Conservation (phyloP, 1,140 invertebrate species). For the Trichoplusia ni region DNA sequence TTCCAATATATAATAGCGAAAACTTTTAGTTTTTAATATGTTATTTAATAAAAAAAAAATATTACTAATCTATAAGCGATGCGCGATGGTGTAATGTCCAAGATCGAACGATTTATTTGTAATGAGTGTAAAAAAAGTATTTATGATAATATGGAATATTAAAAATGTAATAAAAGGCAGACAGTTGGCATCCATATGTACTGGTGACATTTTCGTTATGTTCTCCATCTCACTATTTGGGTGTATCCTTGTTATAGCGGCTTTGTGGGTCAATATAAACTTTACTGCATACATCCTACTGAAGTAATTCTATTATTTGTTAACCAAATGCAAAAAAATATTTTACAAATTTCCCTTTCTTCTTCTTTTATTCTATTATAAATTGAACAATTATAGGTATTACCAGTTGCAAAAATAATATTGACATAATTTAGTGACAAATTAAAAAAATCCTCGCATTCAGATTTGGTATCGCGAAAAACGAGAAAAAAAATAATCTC, state of each 20-base stretch:
- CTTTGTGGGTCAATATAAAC: constrained; percentile 6
- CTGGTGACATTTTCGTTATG: constrained; percentile 34
- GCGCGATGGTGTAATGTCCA: constrained; percentile 32
- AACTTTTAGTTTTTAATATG: constrained; percentile 52
- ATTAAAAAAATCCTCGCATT: no score
- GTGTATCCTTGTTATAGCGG: constrained; percentile 15
- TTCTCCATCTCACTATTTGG: constrained; percentile 33
- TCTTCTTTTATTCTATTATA: no score
- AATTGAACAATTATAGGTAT: no score
- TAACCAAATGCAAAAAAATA: no score
- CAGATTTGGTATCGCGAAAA: no score
- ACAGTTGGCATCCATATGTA: constrained; percentile 43
- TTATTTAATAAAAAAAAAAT: constrained; percentile 47
- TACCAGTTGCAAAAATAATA: no score
- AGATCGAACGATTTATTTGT: constrained; percentile 42
- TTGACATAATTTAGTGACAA: no score
- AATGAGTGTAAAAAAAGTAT: constrained; percentile 46
- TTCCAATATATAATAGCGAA: constrained; percentile 56
- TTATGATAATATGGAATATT: constrained; percentile 43
- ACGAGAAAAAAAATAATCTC: no score
- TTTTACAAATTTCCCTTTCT: no score
- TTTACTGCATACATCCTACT: neutral
- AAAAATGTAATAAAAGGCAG: constrained; percentile 41
- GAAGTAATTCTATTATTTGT: no score
- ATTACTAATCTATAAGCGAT: constrained; percentile 40